Percentiles rank a stretch among this genome's conserved stretches.
Conservation (phyloP, 2,888 invertebrate species). For the Pycnomerus fuliginosus region DNA sequence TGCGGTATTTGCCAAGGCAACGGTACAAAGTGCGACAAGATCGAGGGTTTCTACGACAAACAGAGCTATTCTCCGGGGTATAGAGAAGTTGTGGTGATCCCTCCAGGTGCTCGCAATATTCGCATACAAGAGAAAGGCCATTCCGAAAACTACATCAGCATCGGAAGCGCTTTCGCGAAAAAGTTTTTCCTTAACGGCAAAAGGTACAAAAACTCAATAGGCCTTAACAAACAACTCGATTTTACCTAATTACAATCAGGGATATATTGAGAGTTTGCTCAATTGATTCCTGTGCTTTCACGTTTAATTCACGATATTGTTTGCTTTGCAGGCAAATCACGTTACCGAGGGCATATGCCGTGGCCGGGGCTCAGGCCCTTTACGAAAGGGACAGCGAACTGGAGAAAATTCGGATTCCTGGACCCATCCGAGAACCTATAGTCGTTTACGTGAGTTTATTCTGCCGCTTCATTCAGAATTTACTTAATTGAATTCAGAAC, state of each 20-base stretch:
- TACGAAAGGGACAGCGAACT: constrained; percentile 77
- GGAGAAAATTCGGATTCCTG: constrained; percentile 79
- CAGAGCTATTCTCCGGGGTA: constrained; percentile 56
- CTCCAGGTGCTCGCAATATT: constrained; percentile 77
- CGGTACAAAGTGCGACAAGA: constrained; percentile 76
- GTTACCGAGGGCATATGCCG: constrained; percentile 77
- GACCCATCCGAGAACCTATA: constrained; percentile 78
- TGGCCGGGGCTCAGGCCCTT: constrained; percentile 75
- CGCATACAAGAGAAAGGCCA: constrained; percentile 72
- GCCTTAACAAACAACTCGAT: too few species aligned
- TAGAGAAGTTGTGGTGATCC: constrained; percentile 69
- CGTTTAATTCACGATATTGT: too few species aligned
- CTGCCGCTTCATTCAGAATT: too few species aligned
- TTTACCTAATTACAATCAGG: too few species aligned
- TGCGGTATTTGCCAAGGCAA: constrained; percentile 87
- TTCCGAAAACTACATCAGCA: constrained; percentile 78
- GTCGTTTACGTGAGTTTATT: constrained; percentile 70
- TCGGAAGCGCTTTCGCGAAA: constrained; percentile 67
- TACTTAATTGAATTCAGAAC: constrained; percentile 27
- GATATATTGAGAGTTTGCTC: too few species aligned
- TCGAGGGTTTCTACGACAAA: constrained; percentile 59
- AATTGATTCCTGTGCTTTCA: too few species aligned
- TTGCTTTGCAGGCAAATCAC: constrained; percentile 61
- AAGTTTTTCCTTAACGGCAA: constrained; percentile 79
- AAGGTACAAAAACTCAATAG: constrained; percentile 65